These are phyloP conservation scores for Hydrochoerus hydrochaeris DNA, from an alignment of 2,113 vertebrate genomes.

Conservation along the genomic window DNA sequence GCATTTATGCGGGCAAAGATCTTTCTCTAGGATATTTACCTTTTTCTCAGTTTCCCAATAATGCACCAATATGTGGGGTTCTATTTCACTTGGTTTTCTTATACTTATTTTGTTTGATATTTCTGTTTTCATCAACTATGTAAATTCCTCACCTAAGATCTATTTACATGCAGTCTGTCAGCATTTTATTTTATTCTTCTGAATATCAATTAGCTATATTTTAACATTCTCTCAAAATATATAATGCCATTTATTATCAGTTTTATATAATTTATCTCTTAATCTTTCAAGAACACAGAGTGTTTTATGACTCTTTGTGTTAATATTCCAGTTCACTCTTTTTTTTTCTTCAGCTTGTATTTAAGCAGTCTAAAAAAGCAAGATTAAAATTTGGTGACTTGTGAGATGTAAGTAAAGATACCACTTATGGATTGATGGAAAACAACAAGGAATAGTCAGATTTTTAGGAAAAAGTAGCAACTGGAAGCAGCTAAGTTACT, in stretches of 20 bases:
- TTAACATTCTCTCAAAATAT: background rate
- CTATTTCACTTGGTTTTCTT: background rate
- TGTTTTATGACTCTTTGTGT: background rate
- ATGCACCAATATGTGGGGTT: background rate
- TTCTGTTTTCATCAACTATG: background rate
- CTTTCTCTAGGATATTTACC: background rate
- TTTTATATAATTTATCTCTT: background rate
- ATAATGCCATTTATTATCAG: background rate
- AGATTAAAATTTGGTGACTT: background rate
- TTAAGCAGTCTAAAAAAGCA: background rate
- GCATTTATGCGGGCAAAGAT: background rate
- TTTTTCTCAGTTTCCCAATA: background rate
- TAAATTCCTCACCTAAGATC: background rate
- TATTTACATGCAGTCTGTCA: background rate
- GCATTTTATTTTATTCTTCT: background rate
- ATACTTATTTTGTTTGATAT: background rate
- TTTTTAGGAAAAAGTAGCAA: background rate
- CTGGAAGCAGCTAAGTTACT: background rate
- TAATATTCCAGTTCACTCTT: background rate
- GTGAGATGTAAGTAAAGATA: background rate
- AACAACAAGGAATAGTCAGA: background rate
- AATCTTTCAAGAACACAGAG: background rate
- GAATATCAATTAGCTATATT: background rate
- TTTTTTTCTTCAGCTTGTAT: background rate
- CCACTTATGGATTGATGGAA: background rate